phyloP scores from a whole-genome alignment of 2,888 invertebrate species.

The Spicauda simplicius region DNA sequence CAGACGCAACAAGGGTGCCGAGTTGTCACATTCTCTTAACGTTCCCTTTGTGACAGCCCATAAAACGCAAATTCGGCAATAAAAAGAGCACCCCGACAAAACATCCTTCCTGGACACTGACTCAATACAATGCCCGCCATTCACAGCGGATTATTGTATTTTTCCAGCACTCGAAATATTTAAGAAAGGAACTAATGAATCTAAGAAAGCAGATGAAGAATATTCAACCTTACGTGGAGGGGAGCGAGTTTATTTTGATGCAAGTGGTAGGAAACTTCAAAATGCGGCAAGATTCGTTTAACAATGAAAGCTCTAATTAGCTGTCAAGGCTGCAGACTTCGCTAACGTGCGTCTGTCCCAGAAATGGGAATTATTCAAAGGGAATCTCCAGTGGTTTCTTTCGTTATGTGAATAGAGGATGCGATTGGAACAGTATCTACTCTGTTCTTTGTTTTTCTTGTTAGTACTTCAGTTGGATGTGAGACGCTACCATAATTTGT shows the following conservation, averaged over 20 bases:
- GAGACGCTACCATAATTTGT: neutral
- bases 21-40: conserved; percentile 73
- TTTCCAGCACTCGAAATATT: conserved; percentile 80
- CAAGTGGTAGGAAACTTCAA: conserved; percentile 49
- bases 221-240: conserved; percentile 54
- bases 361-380: conserved; percentile 81
- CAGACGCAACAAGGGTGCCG: conserved; percentile 62
- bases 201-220: conserved; percentile 50
- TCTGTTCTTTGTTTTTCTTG: conserved; percentile 22
- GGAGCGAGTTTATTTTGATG: conserved; percentile 29
- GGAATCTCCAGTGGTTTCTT: conserved; percentile 79
- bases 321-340: conserved; percentile 78
- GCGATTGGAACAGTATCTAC: conserved; percentile 38
- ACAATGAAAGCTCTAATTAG: conserved; percentile 83
- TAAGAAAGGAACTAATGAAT: conserved; percentile 80
- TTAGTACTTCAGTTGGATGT: neutral
- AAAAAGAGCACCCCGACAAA: conserved; percentile 80
- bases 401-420: conserved; percentile 68
- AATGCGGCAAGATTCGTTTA: conserved; percentile 73
- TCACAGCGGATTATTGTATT: conserved; percentile 82
- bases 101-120: conserved; percentile 83
- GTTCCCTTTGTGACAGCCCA: conserved; percentile 73
- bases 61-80: conserved; percentile 84
- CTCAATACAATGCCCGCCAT: conserved; percentile 80
- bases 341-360: conserved; percentile 68